Percentiles rank a stretch among this genome's conserved stretches.
These are phyloP conservation scores for Amblyjoppa fuscipennis DNA, from an alignment of 2,888 invertebrate genomes.

Conservation along the genomic window DNA sequence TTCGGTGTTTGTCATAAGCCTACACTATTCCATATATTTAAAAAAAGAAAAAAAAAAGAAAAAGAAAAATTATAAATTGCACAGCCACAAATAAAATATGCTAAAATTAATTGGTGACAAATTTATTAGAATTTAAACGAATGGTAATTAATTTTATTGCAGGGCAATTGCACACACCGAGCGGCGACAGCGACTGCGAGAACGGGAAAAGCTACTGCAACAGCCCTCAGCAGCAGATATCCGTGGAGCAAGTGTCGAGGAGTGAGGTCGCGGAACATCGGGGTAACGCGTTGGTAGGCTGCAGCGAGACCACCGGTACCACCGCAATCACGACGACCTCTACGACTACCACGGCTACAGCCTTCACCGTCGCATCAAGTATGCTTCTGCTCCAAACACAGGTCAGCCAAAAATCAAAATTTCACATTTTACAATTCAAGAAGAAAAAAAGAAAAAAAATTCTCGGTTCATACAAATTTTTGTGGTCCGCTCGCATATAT, in stretches of 20 bases:
- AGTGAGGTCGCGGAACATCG: conserved; percentile 73
- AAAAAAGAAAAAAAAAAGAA: no score
- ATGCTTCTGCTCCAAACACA: conserved; percentile 98
- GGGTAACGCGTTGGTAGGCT: conserved; percentile 47
- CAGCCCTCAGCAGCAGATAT: conserved; percentile 76
- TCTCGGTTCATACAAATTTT: neutral
- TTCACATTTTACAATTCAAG: neutral
- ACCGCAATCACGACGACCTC: conserved; percentile 82
- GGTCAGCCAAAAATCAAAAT: conserved; percentile 87
- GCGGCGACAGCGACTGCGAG: conserved; percentile 79
- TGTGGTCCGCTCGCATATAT: neutral
- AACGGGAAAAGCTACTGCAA: conserved; percentile 70
- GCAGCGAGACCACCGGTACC: conserved; percentile 71
- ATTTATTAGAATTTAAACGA: neutral
- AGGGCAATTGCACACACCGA: conserved; percentile 82
- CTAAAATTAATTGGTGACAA: no score
- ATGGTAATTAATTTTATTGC: conserved; percentile 42
- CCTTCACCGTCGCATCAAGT: conserved; percentile 90
- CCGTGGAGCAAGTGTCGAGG: conserved; percentile 59
- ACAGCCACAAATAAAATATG: neutral
- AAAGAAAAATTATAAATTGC: no score
- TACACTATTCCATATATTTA: no score
- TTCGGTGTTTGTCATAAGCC: neutral
- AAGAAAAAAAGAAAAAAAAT: neutral
- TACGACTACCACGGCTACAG: conserved; percentile 87